Evolutionary conservation across 2,113 vertebrate species (phyloP).

Genomic region (Puntigrus tetrazona): DNA sequence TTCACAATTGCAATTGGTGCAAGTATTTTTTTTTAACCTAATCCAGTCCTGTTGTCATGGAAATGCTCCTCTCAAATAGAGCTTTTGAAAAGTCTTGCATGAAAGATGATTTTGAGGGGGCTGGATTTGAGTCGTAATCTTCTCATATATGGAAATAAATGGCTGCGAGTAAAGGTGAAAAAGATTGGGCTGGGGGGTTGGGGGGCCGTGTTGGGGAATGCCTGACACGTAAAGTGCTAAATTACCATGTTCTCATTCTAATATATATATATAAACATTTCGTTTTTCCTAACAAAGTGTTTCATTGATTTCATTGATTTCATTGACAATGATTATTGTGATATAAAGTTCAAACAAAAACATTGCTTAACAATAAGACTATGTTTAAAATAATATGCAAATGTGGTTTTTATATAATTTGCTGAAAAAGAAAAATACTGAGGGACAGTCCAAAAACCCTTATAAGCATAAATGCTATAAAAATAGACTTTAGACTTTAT

Average conservation of each 20-base stretch:
- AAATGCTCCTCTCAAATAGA: constrained; percentile 69
- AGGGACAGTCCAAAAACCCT: no score
- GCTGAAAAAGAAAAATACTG: no score
- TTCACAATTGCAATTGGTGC: constrained; percentile 66
- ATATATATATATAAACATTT: constrained; percentile 27
- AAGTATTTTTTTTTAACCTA: constrained; percentile 63
- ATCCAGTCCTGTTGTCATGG: constrained; percentile 79
- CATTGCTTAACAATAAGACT: no score
- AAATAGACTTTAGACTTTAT: no score
- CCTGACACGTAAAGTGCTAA: constrained; percentile 43
- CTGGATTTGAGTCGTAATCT: constrained; percentile 68
- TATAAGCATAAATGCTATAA: no score
- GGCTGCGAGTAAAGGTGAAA: constrained; percentile 30
- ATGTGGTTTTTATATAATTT: no score
- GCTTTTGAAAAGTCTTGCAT: constrained; percentile 62
- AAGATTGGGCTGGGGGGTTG: no score
- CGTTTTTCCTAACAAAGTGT: constrained; percentile 1
- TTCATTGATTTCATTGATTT: no score
- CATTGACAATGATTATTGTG: no score
- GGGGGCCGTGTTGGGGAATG: no score
- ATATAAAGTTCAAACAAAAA: no score
- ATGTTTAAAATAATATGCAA: no score
- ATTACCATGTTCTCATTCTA: constrained; percentile 42
- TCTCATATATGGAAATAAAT: constrained; percentile 57
- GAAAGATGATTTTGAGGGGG: constrained; percentile 66